Conservation (phyloP, 2,797 vertebrate genomes). For the Pitangus sulphuratus region DNA sequence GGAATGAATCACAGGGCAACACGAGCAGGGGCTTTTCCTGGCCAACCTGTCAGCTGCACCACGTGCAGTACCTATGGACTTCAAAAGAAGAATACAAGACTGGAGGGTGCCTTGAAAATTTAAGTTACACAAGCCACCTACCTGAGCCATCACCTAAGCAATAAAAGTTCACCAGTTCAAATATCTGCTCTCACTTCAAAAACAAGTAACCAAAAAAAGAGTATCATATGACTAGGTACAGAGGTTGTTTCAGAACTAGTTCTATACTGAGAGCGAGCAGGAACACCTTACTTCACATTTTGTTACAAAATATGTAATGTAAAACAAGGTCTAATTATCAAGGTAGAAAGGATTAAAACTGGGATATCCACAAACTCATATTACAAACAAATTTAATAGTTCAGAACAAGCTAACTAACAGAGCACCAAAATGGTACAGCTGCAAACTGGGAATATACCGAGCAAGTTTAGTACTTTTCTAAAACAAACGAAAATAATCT, state of each 20-base stretch:
- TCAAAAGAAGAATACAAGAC: not conserved
- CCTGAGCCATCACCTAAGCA: not conserved
- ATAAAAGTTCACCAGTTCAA: not conserved
- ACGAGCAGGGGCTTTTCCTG: not conserved
- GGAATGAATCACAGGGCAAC: not conserved
- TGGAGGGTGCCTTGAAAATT: not conserved
- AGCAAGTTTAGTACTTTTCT: not conserved
- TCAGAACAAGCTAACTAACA: not conserved
- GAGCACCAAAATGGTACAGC: not conserved
- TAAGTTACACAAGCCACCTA: not conserved
- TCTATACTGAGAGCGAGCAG: not conserved
- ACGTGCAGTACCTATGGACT: rapidly evolving
- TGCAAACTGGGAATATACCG: not conserved
- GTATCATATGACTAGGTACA: not conserved
- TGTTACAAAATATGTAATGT: not conserved
- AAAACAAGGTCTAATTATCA: not conserved
- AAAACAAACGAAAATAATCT: not conserved
- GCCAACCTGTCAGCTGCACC: not conserved
- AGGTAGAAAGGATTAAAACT: not conserved
- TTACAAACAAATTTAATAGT: not conserved
- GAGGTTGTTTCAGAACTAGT: not conserved
- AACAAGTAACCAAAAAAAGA: not conserved
- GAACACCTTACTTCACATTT: not conserved
- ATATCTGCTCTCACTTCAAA: not conserved
- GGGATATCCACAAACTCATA: not conserved